phyloP scores from a whole-genome alignment of 2,888 invertebrate species.

The Lymantria dispar region DNA sequence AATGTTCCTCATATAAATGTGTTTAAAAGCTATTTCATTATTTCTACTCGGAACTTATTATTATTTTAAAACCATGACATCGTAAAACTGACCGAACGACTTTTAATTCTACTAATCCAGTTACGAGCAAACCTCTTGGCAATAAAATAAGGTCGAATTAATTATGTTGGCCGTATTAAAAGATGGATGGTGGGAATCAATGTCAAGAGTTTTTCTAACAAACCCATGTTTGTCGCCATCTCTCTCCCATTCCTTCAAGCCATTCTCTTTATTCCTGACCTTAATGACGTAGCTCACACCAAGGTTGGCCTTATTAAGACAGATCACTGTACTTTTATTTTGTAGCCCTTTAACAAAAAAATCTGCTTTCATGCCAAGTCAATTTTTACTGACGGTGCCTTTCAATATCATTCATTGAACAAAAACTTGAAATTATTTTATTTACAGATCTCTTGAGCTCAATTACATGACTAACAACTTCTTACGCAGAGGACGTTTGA shows the following conservation, averaged over 20 bases:
- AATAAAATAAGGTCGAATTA: conserved; percentile 24
- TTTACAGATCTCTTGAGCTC: no score
- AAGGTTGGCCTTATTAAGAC: conserved; percentile 48
- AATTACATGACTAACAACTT: no score
- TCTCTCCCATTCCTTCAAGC: conserved; percentile 8
- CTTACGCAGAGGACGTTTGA: no score
- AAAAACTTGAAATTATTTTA: no score
- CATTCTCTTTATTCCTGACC: conserved; percentile 38
- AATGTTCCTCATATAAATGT: no score
- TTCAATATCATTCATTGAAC: no score
- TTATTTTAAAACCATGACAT: background rate
- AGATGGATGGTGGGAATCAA: conserved; percentile 23
- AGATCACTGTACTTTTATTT: conserved; percentile 39
- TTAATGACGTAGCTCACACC: conserved; percentile 46
- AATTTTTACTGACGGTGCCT: no score
- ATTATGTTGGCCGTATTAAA: conserved; percentile 30
- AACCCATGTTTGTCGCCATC: conserved; percentile 32
- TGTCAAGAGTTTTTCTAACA: conserved; percentile 36
- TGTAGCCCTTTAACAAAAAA: conserved; percentile 25
- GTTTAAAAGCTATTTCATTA: no score
- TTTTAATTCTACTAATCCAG: conserved; percentile 9
- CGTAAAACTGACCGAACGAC: conserved; percentile 2
- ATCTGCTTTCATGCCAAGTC: no score
- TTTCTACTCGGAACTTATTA: no score
- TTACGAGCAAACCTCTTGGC: conserved; percentile 12